Base-by-base conservation (phyloP, 2,797 vertebrate genomes). In the Propithecus deckenii region DNA sequence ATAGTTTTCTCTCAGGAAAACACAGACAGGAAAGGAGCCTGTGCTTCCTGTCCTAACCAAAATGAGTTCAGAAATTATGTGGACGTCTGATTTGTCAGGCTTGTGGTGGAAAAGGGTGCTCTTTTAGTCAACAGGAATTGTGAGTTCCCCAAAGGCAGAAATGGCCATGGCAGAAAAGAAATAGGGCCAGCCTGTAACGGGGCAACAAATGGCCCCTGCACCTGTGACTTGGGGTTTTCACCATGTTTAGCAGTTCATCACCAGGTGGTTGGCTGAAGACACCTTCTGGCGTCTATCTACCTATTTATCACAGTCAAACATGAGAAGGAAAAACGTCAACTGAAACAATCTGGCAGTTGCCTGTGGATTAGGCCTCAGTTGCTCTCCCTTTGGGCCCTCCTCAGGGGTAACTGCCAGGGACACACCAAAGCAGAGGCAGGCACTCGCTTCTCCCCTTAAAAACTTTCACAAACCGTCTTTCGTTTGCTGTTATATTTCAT, bases 1-100 rank as follows among this genome's bases (percentile, higher is more conserved):
- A 93, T 78, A 4, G 76, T 55, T 89, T 96, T 96, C 92, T 97
- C 74, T 96, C 96, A 97, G 97, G 98, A 96, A 92, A 96, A 96
- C 61, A 80, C 5, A 25, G 87, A 96, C 96, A 97, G 97, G 95
- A 97, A 96, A 94, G 96, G 97, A 97, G 96, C 81, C 57, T 15
- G 38, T 1, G 89, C 87, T 98, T 98, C 96, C 97, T 97, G 97
- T 86, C 61, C 67, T 46, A 74, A 96, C 96, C 96, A 93, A 90
- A 86, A 15, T 0, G 81, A 95, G 95, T 97, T 97, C 96, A 95
- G 95, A 98, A 96, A 97, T 95, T 92, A 97, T 94, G 81, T 35
- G 79, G 81, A 92, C 48, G 35, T 94, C 96, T 96, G 78, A 89
- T 69, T 91, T 71, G 92, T 87, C 88, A 86, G 95, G 91, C 90